A percentile compares a stretch with the other conserved stretches of the same genome.
Evolutionary conservation across 2,797 vertebrate species (phyloP).

Genomic region (Pristis pectinata): DNA sequence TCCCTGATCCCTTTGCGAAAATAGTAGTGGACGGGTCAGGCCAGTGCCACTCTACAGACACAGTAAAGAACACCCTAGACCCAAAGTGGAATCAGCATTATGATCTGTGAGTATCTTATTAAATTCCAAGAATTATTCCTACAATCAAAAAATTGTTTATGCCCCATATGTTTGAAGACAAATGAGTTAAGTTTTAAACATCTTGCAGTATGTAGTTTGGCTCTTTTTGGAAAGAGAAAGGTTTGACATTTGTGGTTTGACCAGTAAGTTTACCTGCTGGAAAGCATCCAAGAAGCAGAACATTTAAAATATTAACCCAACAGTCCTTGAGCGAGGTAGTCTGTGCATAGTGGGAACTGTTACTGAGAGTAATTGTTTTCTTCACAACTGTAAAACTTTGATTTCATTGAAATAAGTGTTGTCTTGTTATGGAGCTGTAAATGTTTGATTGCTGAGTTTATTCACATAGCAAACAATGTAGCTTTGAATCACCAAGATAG

Average conservation of each 20-base stretch:
- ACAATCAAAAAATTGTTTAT: background rate
- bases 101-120: slow-evolving; percentile 77
- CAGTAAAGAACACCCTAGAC: slow-evolving; percentile 97
- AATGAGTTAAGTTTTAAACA: background rate
- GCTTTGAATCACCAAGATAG: background rate
- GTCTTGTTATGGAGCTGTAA: background rate
- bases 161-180: background rate
- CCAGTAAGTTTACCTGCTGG: background rate
- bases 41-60: slow-evolving; percentile 98
- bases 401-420: background rate
- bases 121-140: background rate
- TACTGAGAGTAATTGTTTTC: background rate
- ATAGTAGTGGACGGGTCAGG: slow-evolving; percentile 96
- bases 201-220: no score
- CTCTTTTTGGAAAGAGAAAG: background rate
- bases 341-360: background rate
- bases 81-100: slow-evolving; percentile 99
- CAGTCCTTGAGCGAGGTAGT: background rate
- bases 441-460: background rate
- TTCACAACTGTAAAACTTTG: background rate
- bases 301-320: background rate
- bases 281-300: background rate
- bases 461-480: background rate
- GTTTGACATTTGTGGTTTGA: background rate
- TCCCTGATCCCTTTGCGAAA: slow-evolving; percentile 95